phyloP scores from a whole-genome alignment of 64 coral and sea anemone species.

The Montipora sp. region DNA sequence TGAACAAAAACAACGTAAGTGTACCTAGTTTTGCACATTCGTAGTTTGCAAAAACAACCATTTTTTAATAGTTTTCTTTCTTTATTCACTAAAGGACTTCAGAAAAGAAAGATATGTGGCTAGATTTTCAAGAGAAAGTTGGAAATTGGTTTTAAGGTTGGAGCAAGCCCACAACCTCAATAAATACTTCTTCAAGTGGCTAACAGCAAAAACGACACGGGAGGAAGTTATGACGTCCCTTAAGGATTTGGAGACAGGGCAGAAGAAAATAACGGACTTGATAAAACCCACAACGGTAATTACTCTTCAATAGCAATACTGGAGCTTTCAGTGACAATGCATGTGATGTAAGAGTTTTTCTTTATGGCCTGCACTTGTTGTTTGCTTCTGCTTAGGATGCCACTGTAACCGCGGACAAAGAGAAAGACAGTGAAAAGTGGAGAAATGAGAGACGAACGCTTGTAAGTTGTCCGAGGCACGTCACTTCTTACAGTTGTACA shows the following conservation, averaged over 20 bases:
- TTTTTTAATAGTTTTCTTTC: background rate
- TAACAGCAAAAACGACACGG: background rate
- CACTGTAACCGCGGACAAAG: background rate
- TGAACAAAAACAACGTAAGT: background rate
- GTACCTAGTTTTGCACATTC: background rate
- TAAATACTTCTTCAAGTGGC: background rate
- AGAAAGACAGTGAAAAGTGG: background rate
- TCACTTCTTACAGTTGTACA: background rate
- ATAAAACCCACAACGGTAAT: background rate
- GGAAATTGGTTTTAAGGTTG: background rate
- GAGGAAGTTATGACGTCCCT: background rate
- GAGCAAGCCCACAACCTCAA: background rate
- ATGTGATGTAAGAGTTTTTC: background rate
- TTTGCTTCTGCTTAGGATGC: background rate
- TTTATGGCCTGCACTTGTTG: background rate
- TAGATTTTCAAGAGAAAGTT: background rate
- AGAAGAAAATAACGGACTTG: background rate
- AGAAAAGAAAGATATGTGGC: background rate
- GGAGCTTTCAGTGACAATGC: too few species aligned
- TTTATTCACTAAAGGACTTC: background rate
- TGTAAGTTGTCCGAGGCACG: background rate
- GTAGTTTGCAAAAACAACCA: background rate
- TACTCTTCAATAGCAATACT: background rate
- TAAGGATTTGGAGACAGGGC: background rate
- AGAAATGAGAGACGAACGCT: background rate